Conservation (phyloP, 2,113 vertebrate genomes). For the Platichthys stellatus region DNA sequence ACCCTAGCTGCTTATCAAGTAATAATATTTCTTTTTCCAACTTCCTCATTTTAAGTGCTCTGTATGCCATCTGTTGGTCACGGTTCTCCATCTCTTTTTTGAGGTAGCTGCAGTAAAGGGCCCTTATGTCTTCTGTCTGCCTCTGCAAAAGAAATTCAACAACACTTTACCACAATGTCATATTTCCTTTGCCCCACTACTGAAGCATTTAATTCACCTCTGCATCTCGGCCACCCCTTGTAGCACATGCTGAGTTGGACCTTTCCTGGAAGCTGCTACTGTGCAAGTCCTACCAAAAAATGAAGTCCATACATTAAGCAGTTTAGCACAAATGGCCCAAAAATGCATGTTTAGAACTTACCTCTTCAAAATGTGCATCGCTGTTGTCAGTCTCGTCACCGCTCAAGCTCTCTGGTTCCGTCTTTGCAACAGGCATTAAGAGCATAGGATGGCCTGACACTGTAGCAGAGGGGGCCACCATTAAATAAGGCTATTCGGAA, state of each 20-base stretch:
- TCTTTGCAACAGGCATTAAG: slow-evolving; percentile 68
- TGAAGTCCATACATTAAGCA: not conserved
- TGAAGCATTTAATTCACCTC: slow-evolving; percentile 46
- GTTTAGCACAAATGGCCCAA: too few species aligned
- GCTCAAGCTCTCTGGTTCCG: slow-evolving; percentile 70
- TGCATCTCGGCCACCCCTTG: not conserved
- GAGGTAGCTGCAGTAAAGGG: slow-evolving; percentile 71
- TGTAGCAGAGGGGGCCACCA: not conserved
- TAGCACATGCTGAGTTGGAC: not conserved
- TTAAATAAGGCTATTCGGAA: not conserved
- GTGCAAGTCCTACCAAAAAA: slow-evolving; percentile 40
- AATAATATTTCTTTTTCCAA: slow-evolving; percentile 72
- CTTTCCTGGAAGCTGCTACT: slow-evolving; percentile 49
- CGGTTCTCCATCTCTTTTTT: slow-evolving; percentile 75
- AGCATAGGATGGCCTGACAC: slow-evolving; percentile 71
- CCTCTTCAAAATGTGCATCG: slow-evolving; percentile 59
- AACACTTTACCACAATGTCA: not conserved
- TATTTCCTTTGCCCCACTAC: not conserved
- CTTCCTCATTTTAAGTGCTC: slow-evolving; percentile 76
- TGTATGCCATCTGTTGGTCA: slow-evolving; percentile 72
- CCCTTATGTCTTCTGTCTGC: slow-evolving; percentile 52
- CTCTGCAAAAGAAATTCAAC: slow-evolving; percentile 29
- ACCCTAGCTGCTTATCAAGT: slow-evolving; percentile 70
- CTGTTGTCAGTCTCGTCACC: slow-evolving; percentile 69
- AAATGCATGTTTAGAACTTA: slow-evolving; percentile 18